These are phyloP conservation scores for Saimiri boliviensis DNA, from an alignment of 2,113 vertebrate genomes.

Conservation along the genomic window DNA sequence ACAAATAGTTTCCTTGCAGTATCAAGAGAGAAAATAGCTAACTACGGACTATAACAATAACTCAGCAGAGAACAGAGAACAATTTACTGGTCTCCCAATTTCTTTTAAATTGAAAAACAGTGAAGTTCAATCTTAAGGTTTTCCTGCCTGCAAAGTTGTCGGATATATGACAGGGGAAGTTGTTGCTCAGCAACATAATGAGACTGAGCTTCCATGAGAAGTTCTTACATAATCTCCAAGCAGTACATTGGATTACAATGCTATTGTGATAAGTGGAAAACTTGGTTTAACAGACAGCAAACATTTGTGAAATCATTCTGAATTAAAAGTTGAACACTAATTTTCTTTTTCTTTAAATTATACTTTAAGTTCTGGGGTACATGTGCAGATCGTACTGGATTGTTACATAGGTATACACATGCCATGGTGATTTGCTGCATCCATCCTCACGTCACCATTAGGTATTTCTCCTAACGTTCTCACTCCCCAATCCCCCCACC, in stretches of 20 bases:
- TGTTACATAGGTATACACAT: no score
- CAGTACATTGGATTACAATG: background rate
- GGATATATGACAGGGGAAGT: background rate
- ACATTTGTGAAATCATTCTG: background rate
- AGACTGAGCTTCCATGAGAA: background rate
- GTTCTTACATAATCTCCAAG: background rate
- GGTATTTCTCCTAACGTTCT: no score
- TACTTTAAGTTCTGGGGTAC: no score
- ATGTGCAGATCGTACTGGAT: no score
- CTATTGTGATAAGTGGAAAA: background rate
- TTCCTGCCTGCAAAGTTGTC: background rate
- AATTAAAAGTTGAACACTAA: background rate
- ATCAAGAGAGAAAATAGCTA: conserved; percentile 48
- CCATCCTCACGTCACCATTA: no score
- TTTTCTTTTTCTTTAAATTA: conserved; percentile 20
- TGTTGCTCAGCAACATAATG: background rate
- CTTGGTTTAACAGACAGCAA: background rate
- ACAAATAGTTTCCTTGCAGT: background rate
- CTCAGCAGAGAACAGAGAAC: background rate
- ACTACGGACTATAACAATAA: background rate
- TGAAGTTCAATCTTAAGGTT: background rate
- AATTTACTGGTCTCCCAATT: background rate
- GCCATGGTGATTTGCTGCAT: no score
- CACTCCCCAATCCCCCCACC: no score
- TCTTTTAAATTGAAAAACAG: background rate